A percentile compares a stretch with the other conserved stretches of the same genome.
These are phyloP conservation scores for Pachymerium ferrugineum DNA, from an alignment of 2,888 invertebrate genomes.

Conservation along the genomic window DNA sequence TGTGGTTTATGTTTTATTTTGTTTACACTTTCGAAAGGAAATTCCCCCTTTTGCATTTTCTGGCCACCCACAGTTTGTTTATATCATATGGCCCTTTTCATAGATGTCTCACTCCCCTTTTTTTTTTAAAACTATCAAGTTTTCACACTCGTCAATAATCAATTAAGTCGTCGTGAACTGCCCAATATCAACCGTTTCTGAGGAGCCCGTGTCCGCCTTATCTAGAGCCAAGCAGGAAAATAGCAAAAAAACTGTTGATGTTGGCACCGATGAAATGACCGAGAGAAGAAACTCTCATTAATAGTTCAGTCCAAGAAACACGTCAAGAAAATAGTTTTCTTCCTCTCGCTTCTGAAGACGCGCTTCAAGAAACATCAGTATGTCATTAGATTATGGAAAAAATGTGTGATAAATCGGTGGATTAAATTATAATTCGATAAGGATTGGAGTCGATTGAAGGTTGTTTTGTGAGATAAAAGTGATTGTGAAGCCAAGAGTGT, in stretches of 20 bases:
- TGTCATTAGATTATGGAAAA: no score
- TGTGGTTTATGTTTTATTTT: no score
- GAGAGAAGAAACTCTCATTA: constrained; percentile 13
- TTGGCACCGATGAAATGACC: constrained; percentile 4
- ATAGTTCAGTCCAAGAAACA: not conserved
- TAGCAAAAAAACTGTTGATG: not conserved
- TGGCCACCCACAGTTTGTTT: no score
- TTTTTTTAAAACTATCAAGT: no score
- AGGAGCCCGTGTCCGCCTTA: not conserved
- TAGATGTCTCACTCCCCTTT: no score
- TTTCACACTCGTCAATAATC: constrained; percentile 1
- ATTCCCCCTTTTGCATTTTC: no score
- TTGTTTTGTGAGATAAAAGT: constrained; percentile 1
- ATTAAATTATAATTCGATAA: not conserved
- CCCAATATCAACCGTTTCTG: not conserved
- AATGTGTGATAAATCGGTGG: no score
- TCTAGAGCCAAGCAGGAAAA: not conserved
- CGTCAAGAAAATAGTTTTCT: not conserved
- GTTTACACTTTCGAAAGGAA: no score
- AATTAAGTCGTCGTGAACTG: not conserved
- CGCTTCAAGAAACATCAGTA: no score
- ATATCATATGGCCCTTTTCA: no score
- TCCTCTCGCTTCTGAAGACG: no score
- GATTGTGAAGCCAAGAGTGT: constrained; percentile 9
- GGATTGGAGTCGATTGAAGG: no score